Conservation (phyloP, 2,113 vertebrate genomes). For the Otolemur garnettii region DNA sequence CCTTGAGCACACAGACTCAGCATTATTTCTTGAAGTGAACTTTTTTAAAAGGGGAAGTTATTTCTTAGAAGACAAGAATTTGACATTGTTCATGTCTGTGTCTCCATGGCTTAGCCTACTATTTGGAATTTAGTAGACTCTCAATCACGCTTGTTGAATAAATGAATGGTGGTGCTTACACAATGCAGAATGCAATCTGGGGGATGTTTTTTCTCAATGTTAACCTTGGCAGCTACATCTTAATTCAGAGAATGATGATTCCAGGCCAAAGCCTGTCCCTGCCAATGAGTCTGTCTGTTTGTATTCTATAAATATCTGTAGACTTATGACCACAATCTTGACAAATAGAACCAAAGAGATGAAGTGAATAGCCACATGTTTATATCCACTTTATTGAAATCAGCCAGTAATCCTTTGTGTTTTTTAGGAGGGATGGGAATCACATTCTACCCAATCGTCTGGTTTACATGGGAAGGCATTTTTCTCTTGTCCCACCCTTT, state of each 20-base stretch:
- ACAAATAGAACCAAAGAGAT: not conserved
- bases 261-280: not conserved
- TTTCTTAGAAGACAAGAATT: slow-evolving; percentile 17
- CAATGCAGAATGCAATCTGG: not conserved
- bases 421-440: not conserved
- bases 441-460: not conserved
- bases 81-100: not conserved
- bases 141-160: not conserved
- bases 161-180: not conserved
- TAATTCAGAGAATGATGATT: slow-evolving; percentile 2
- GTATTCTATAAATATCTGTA: not conserved
- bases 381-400: not conserved
- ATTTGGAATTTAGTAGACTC: not conserved
- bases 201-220: not conserved
- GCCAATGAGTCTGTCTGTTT: not conserved
- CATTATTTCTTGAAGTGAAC: slow-evolving; percentile 28
- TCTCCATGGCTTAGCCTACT: not conserved
- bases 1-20: no score
- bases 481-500: not conserved
- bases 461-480: not conserved
- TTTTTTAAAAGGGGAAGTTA: not conserved
- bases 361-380: not conserved
- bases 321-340: not conserved
- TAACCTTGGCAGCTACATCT: not conserved
- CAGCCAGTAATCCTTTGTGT: not conserved